Evolutionary conservation across 2,113 vertebrate species (phyloP).

Genomic region (Columba livia): DNA sequence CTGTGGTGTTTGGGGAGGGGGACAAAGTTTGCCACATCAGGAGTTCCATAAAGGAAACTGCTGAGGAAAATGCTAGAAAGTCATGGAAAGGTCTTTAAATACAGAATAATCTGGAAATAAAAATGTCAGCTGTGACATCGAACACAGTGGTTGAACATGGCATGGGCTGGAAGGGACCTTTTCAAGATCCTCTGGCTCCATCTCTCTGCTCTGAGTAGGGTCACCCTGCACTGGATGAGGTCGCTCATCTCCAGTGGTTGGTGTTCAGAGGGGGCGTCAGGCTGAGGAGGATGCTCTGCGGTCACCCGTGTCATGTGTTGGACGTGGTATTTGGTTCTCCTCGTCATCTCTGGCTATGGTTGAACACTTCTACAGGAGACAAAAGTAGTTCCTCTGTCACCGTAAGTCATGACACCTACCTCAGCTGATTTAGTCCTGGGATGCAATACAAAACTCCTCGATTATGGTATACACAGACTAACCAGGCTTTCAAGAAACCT

Average conservation of each 20-base stretch:
- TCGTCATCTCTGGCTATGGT: not conserved
- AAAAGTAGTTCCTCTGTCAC: not conserved
- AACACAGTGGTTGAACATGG: not conserved
- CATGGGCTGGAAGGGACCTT: not conserved
- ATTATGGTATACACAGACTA: not conserved
- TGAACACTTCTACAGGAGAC: not conserved
- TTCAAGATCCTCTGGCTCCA: not conserved
- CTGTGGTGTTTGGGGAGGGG: not conserved
- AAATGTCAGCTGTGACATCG: not conserved
- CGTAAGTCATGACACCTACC: not conserved
- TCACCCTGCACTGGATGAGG: not conserved
- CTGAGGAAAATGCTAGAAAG: not conserved
- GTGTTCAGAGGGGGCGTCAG: not conserved
- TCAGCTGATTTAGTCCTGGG: not conserved
- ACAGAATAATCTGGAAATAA: not conserved
- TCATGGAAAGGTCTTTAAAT: not conserved
- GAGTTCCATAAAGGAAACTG: not conserved
- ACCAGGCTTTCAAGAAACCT: not conserved
- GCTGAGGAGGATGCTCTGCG: not conserved
- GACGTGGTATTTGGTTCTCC: not conserved
- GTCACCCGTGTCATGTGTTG: not conserved
- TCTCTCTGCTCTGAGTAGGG: rapidly evolving
- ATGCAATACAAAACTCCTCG: not conserved
- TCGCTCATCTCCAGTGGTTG: not conserved
- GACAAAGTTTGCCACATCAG: not conserved